Conservation (phyloP, 2,797 vertebrate genomes). For the Vireo griseus region DNA sequence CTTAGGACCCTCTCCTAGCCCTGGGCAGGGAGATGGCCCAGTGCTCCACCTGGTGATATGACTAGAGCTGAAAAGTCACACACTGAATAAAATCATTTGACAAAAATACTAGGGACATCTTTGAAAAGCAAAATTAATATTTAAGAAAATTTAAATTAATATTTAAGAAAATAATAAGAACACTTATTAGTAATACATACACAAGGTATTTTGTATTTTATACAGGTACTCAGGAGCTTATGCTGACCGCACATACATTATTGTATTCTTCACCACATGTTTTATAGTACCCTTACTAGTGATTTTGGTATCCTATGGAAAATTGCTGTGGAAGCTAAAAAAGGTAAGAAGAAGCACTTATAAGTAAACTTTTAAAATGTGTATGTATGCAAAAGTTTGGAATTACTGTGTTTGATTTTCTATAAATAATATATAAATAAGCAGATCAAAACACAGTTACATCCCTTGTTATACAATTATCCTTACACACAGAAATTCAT, state of each 20-base stretch:
- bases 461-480: not conserved
- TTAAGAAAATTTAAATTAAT: not conserved
- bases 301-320: slow-evolving; percentile 88
- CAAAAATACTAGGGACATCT: not conserved
- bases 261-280: slow-evolving; percentile 85
- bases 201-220: not conserved
- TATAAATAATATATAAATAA: not conserved
- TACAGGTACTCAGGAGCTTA: slow-evolving; percentile 83
- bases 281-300: slow-evolving; percentile 85
- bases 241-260: slow-evolving; percentile 82
- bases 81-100: not conserved
- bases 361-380: not conserved
- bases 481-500: not conserved
- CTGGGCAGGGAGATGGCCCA: not conserved
- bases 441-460: not conserved
- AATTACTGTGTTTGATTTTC: not conserved
- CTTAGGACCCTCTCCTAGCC: not conserved
- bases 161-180: not conserved
- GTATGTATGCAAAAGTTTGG: not conserved
- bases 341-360: slow-evolving; percentile 74
- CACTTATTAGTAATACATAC: rapidly evolving
- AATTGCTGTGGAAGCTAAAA: slow-evolving; percentile 83
- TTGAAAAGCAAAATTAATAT: not conserved
- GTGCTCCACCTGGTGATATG: not conserved
- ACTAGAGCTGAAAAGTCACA: not conserved